phyloP scores from a whole-genome alignment of 1,140 invertebrate genomes.

The Drosophila gunungcola region DNA sequence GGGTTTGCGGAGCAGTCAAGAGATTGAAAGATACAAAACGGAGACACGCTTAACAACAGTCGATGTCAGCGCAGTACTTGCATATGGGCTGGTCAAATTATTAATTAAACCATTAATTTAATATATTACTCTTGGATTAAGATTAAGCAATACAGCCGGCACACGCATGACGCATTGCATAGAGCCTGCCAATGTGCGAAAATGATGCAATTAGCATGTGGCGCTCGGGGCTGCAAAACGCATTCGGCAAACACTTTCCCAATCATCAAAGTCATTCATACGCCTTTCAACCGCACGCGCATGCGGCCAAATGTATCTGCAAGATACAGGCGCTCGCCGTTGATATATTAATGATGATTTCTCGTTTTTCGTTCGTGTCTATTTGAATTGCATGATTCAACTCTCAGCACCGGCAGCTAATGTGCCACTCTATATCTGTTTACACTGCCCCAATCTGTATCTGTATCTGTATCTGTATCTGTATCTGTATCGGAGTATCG shows the following conservation, averaged over 20 bases:
- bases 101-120: slow-evolving; percentile 77
- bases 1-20: slow-evolving; percentile 15
- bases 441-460: slow-evolving; percentile 37
- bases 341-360: slow-evolving; percentile 83
- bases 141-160: not conserved
- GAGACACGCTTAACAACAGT: slow-evolving; percentile 58
- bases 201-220: slow-evolving; percentile 63
- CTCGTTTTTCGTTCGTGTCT: slow-evolving; percentile 78
- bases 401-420: slow-evolving; percentile 51
- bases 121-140: slow-evolving; percentile 57
- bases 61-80: slow-evolving; percentile 36
- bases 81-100: slow-evolving; percentile 53
- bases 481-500: slow-evolving; percentile 46
- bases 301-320: slow-evolving; percentile 53
- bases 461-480: slow-evolving; percentile 36
- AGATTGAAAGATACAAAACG: slow-evolving; percentile 70
- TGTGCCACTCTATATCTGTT: slow-evolving; percentile 45
- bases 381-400: slow-evolving; percentile 82
- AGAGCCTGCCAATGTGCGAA: slow-evolving; percentile 47
- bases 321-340: slow-evolving; percentile 65
- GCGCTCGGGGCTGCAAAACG: slow-evolving; percentile 25
- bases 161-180: slow-evolving; percentile 67
- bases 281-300: slow-evolving; percentile 69
- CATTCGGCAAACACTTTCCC: slow-evolving; percentile 77
- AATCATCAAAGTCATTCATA: slow-evolving; percentile 82